Percentiles rank a stretch among this genome's conserved stretches.
These are phyloP conservation scores for Smittia aterrima DNA, from an alignment of 2,888 invertebrate genomes.

Conservation along the genomic window DNA sequence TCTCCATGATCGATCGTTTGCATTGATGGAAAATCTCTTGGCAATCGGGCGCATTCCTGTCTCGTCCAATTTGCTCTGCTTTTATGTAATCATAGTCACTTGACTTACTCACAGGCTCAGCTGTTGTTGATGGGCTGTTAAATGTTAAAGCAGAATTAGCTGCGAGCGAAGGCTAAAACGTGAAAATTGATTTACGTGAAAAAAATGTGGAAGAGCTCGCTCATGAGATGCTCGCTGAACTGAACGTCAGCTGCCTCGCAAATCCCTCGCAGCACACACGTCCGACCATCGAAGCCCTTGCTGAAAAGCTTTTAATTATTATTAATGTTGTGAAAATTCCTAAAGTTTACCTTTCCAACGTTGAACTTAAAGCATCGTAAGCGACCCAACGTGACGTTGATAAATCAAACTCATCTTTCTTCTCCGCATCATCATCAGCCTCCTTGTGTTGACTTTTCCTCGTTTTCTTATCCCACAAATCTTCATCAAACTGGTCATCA, in stretches of 20 bases:
- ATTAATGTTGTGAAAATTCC: not conserved
- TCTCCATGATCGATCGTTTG: conserved; percentile 48
- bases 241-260: conserved; percentile 72
- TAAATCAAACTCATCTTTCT: not conserved
- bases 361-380: conserved; percentile 28
- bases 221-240: conserved; percentile 69
- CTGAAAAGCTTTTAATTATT: conserved; percentile 6
- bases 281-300: conserved; percentile 63
- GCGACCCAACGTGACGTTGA: conserved; percentile 25
- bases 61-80: conserved; percentile 64
- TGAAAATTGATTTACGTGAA: conserved; percentile 63
- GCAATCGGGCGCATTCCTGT: conserved; percentile 51
- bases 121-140: conserved; percentile 67
- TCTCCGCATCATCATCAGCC: not conserved
- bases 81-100: conserved; percentile 71
- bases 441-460: not conserved
- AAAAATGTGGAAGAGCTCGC: conserved; percentile 71
- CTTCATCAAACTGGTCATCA: conserved; percentile 36
- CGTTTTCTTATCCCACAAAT: conserved; percentile 9
- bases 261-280: conserved; percentile 71
- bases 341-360: conserved; percentile 15
- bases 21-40: conserved; percentile 49
- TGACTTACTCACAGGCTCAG: conserved; percentile 62
- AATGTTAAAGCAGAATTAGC: not conserved
- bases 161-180: not conserved